phyloP scores from a whole-genome alignment of 2,797 vertebrate species.

The Lophotriccus pileatus region DNA sequence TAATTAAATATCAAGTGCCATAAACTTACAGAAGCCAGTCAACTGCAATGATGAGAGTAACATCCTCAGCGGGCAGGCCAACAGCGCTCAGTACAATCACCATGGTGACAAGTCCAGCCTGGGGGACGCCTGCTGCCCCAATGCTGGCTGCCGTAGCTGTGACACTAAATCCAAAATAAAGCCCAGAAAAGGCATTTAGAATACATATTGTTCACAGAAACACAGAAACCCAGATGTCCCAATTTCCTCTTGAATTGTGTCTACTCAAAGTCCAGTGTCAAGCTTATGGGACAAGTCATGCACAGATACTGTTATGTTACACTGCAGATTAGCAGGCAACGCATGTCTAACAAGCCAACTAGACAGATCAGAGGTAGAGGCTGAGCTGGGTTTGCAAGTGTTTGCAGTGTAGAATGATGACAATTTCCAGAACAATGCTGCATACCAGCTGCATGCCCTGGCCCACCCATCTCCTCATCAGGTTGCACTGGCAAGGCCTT shows the following conservation, averaged over 20 bases:
- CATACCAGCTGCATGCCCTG: not conserved
- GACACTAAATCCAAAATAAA: constrained; percentile 79
- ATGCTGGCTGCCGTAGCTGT: constrained; percentile 96
- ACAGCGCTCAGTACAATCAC: constrained; percentile 96
- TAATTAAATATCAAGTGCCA: not conserved
- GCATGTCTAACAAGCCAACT: not conserved
- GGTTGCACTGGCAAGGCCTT: not conserved
- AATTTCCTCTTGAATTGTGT: not conserved
- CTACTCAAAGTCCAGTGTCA: not conserved
- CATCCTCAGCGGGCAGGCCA: constrained; percentile 91
- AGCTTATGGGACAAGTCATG: not conserved
- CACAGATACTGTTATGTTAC: not conserved
- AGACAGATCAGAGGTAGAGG: not conserved
- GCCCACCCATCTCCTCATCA: not conserved
- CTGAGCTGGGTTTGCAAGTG: not conserved
- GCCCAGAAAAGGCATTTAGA: constrained; percentile 33
- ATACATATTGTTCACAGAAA: not conserved
- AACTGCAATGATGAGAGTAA: constrained; percentile 96
- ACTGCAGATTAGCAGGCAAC: not conserved
- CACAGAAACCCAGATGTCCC: not conserved
- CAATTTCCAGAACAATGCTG: not conserved
- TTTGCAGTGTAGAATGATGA: not conserved
- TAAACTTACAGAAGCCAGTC: constrained; percentile 97
- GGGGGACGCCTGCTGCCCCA: constrained; percentile 94
- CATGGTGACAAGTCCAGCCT: constrained; percentile 97